Conservation (phyloP, 2,888 invertebrate species). For the Euproctis similis region DNA sequence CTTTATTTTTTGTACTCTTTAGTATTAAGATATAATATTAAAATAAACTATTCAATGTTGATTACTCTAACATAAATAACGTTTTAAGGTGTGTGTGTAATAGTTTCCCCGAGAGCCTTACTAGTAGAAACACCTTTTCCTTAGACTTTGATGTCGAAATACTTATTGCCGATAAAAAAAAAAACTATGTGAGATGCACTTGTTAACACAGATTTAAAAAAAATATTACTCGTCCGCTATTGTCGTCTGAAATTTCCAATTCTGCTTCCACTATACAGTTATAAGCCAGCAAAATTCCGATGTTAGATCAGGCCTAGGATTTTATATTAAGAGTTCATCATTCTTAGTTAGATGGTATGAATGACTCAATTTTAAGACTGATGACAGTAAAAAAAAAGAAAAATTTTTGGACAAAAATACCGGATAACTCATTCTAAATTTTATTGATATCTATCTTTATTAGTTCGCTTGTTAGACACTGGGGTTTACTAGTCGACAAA, state of each 20-base stretch:
- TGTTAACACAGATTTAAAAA: slow-evolving; percentile 22
- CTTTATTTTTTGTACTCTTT: slow-evolving; percentile 77
- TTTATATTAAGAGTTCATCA: slow-evolving; percentile 63
- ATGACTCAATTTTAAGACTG: slow-evolving; percentile 78
- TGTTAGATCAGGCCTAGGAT: slow-evolving; percentile 67
- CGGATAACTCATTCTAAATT: slow-evolving; percentile 48
- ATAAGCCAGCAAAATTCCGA: slow-evolving; percentile 29
- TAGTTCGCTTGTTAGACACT: slow-evolving; percentile 31
- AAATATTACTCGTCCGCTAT: slow-evolving; percentile 42
- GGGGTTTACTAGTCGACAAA: slow-evolving; percentile 34
- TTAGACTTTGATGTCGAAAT: slow-evolving; percentile 44
- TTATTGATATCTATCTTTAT: slow-evolving; percentile 35
- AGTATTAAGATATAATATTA: slow-evolving; percentile 72
- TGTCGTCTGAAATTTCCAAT: slow-evolving; percentile 37
- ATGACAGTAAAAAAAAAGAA: slow-evolving; percentile 60
- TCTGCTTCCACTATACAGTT: slow-evolving; percentile 38
- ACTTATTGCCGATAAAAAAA: slow-evolving; percentile 31
- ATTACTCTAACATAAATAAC: slow-evolving; percentile 71
- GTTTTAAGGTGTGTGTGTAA: slow-evolving; percentile 66
- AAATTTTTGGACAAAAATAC: slow-evolving; percentile 33
- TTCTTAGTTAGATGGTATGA: slow-evolving; percentile 73
- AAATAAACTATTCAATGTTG: slow-evolving; percentile 75
- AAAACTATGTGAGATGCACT: slow-evolving; percentile 21
- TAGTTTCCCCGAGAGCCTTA: slow-evolving; percentile 74
- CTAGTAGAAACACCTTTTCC: slow-evolving; percentile 68